Percentiles rank a stretch among this genome's conserved stretches.
phyloP scores from a whole-genome alignment of 1,140 invertebrate species.

The Euura lappo region DNA sequence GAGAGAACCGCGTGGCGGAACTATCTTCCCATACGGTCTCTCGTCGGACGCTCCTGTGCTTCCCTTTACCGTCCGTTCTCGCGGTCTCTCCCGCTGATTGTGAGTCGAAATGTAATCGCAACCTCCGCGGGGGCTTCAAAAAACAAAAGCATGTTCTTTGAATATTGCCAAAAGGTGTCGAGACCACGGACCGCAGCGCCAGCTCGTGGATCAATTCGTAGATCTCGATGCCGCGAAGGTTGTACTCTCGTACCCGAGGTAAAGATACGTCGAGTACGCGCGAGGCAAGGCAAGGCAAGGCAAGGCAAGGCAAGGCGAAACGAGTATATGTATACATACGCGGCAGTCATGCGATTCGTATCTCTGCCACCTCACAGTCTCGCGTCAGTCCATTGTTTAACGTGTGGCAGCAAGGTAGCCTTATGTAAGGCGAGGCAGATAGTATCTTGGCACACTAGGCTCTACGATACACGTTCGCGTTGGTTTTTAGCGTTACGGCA shows the following conservation, averaged over 20 bases:
- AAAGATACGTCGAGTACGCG: too few relatives aligned
- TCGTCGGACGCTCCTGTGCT: not conserved
- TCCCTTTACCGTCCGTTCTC: not conserved
- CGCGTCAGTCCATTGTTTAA: constrained; percentile 50
- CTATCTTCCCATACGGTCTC: not conserved
- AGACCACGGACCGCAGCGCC: too few relatives aligned
- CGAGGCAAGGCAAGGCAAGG: too few relatives aligned
- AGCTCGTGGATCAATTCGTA: too few relatives aligned
- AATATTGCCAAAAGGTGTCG: too few relatives aligned
- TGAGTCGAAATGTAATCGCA: too few relatives aligned
- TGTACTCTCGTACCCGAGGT: too few relatives aligned
- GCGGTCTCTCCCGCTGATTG: too few relatives aligned
- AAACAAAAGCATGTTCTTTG: too few relatives aligned
- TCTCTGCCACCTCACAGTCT: constrained; percentile 42
- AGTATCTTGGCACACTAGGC: constrained; percentile 10
- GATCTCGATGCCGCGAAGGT: too few relatives aligned
- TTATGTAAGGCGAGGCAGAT: constrained; percentile 43
- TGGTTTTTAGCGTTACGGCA: not conserved
- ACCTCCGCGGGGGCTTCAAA: too few relatives aligned
- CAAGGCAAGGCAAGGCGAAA: too few relatives aligned
- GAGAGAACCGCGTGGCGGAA: constrained; percentile 6
- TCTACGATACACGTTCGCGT: not conserved
- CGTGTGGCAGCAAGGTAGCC: constrained; percentile 50
- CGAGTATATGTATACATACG: not conserved
- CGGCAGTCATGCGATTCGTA: constrained; percentile 22